Percentiles rank a stretch among this genome's conserved stretches.
Evolutionary conservation across 2,113 vertebrate species (phyloP).

Genomic region (Onychostruthus taczanowskii): DNA sequence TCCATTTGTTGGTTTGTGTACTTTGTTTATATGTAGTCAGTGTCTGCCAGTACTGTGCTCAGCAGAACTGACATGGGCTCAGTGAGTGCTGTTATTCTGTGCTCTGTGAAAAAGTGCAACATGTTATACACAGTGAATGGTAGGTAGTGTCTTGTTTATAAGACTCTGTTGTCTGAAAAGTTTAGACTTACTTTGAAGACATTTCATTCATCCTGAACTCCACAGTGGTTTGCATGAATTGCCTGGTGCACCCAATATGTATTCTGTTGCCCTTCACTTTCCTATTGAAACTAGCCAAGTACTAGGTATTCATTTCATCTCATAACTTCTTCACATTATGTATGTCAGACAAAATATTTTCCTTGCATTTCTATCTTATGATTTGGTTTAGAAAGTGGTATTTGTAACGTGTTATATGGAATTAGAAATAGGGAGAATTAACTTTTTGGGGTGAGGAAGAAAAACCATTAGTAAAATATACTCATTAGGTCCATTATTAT

Average conservation of each 20-base stretch:
- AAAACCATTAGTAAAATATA: neutral
- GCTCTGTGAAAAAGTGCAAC: neutral
- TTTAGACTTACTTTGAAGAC: neutral
- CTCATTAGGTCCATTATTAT: neutral
- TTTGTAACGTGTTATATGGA: neutral
- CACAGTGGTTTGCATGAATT: neutral
- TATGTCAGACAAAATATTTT: neutral
- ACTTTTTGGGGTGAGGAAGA: neutral
- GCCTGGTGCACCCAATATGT: neutral
- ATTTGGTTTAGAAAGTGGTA: neutral
- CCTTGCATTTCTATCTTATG: neutral
- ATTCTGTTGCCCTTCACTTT: neutral
- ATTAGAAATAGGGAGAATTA: neutral
- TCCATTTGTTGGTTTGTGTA: neutral
- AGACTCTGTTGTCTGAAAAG: neutral
- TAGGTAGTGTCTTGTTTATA: neutral
- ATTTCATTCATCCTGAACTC: neutral
- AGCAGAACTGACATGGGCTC: neutral
- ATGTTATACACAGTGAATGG: neutral
- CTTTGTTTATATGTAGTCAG: neutral
- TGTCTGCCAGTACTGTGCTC: neutral
- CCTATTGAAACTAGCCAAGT: neutral
- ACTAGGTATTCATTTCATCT: neutral
- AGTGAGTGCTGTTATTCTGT: neutral
- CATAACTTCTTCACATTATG: neutral